Conservation (phyloP, 1,140 invertebrate genomes). For the Drosophila erecta region DNA sequence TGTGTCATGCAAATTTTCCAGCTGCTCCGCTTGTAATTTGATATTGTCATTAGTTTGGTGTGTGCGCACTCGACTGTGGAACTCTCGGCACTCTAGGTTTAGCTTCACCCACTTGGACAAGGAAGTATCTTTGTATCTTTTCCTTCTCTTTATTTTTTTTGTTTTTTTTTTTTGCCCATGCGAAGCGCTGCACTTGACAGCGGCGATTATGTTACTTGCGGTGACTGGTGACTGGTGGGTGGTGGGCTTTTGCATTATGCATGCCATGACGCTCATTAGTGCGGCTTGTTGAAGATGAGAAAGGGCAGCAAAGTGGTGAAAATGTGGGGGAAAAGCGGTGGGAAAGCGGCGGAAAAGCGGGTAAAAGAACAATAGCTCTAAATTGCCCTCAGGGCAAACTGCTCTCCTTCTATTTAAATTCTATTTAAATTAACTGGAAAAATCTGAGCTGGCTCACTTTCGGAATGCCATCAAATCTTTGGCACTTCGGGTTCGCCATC, state of each 20-base stretch:
- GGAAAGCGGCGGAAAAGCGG: conserved; percentile 10
- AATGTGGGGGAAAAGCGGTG: conserved; percentile 10
- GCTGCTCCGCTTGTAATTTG: conserved; percentile 62
- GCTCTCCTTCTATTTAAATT: conserved; percentile 36
- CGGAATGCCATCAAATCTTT: conserved; percentile 50
- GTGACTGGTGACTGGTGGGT: conserved; percentile 16
- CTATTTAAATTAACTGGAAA: conserved; percentile 63
- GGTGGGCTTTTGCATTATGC: conserved; percentile 66
- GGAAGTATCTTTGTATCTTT: conserved; percentile 73
- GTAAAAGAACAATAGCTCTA: conserved; percentile 73
- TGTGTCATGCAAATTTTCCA: conserved; percentile 76
- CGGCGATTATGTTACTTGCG: conserved; percentile 74
- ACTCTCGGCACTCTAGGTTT: conserved; percentile 8
- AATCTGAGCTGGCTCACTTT: conserved; percentile 50
- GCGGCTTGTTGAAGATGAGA: conserved; percentile 59
- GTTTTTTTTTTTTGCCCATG: conserved; percentile 41
- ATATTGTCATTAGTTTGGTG: conserved; percentile 79
- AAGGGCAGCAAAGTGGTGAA: conserved; percentile 16
- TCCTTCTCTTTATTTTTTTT: background rate
- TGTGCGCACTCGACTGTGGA: conserved; percentile 75
- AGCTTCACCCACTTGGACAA: conserved; percentile 55
- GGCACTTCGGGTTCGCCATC: conserved; percentile 4
- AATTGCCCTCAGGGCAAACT: conserved; percentile 50
- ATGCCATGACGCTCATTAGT: conserved; percentile 78
- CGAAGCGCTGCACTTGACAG: conserved; percentile 74